Evolutionary conservation across 2,797 vertebrate species (phyloP).

Genomic region (Schizothorax lantsangensis): DNA sequence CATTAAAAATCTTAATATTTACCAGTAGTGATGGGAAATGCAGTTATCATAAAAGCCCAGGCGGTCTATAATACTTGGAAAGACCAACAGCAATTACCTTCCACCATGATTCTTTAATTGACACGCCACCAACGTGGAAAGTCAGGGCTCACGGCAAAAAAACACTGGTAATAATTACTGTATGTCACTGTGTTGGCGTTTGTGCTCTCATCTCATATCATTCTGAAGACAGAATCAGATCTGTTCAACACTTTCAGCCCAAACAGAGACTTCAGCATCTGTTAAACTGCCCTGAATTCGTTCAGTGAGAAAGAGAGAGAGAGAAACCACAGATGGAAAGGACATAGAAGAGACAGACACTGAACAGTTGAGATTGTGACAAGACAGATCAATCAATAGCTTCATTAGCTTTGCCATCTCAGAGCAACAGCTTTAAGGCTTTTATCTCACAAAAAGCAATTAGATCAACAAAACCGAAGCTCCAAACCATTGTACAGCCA

Average conservation of each 20-base stretch:
- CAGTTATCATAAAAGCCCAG: neutral
- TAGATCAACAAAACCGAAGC: conserved; percentile 36
- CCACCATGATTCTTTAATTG: neutral
- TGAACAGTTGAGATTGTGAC: conserved; percentile 14
- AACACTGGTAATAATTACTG: neutral
- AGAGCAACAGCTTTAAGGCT: neutral
- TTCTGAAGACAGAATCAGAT: conserved; percentile 12
- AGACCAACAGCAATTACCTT: neutral
- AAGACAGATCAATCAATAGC: conserved; percentile 50
- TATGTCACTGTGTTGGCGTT: neutral
- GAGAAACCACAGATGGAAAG: neutral
- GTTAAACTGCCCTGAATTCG: neutral
- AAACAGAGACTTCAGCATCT: neutral
- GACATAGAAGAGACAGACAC: conserved; percentile 7
- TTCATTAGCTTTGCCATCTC: conserved; percentile 45
- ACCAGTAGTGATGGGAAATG: too few relatives aligned
- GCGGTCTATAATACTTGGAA: neutral
- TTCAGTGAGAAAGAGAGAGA: neutral
- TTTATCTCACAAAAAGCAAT: conserved; percentile 57
- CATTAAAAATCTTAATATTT: too few relatives aligned
- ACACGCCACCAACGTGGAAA: neutral
- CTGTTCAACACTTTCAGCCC: neutral
- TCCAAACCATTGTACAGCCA: neutral
- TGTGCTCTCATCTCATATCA: neutral
- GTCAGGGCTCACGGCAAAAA: neutral